Conservation (phyloP, 2,797 vertebrate species). For the Enoplosus armatus region DNA sequence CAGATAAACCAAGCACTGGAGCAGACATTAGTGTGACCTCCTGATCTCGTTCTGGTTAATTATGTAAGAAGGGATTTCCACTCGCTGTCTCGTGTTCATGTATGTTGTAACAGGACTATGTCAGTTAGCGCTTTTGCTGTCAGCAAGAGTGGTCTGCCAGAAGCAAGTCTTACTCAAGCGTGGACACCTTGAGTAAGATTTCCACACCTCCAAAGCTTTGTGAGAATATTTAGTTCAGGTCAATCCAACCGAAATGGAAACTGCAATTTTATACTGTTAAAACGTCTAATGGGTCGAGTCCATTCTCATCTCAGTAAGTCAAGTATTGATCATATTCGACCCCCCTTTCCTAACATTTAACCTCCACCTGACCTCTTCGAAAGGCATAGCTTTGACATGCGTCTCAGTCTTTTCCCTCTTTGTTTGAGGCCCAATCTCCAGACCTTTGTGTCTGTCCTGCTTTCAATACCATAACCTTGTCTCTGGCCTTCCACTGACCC, state of each 20-base stretch:
- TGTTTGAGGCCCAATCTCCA: constrained; percentile 50
- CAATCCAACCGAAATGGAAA: constrained; percentile 2
- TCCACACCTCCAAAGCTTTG: constrained; percentile 20
- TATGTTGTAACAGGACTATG: constrained; percentile 24
- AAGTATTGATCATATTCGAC: constrained; percentile 31
- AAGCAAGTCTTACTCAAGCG: neutral
- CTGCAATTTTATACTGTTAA: neutral
- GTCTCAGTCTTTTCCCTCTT: constrained; percentile 35
- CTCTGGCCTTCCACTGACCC: constrained; percentile 61
- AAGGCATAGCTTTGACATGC: constrained; percentile 47
- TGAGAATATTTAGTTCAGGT: constrained; percentile 5
- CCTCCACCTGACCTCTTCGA: constrained; percentile 57
- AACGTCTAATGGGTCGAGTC: constrained; percentile 1
- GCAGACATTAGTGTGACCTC: constrained; percentile 38
- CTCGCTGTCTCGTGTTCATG: constrained; percentile 41
- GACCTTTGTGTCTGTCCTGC: constrained; percentile 57
- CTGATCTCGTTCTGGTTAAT: constrained; percentile 57
- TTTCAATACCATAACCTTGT: constrained; percentile 64
- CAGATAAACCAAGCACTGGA: constrained; percentile 34
- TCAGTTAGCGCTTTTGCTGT: neutral
- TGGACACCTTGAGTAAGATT: constrained; percentile 8
- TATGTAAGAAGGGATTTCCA: constrained; percentile 60
- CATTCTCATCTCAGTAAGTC: constrained; percentile 9
- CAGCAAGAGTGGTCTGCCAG: neutral
- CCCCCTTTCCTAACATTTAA: constrained; percentile 44